Evolutionary conservation across 2,797 vertebrate species (phyloP).

Genomic region (Vespertilio murinus): DNA sequence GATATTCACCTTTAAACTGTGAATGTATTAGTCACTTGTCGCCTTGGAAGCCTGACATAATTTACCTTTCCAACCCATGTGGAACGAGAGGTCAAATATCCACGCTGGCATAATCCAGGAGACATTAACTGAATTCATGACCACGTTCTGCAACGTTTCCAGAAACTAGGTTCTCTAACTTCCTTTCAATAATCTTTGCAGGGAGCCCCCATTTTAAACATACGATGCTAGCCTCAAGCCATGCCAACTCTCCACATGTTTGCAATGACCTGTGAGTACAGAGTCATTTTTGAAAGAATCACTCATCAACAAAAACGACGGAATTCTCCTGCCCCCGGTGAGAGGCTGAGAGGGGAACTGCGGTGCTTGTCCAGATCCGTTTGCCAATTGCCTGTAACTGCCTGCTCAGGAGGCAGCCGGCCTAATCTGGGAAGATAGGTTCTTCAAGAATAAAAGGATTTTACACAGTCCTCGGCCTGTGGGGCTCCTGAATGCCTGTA

Average conservation of each 20-base stretch:
- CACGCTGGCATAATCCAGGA: neutral
- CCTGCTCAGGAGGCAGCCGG: neutral
- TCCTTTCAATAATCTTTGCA: constrained; percentile 3
- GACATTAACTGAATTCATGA: constrained; percentile 11
- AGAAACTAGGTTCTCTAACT: neutral
- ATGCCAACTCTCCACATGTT: neutral
- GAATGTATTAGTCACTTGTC: constrained; percentile 8
- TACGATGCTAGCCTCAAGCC: neutral
- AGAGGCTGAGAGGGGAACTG: neutral
- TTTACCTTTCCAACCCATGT: neutral
- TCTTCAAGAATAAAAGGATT: constrained; percentile 51
- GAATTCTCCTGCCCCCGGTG: neutral
- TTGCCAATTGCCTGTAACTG: neutral
- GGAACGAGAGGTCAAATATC: neutral
- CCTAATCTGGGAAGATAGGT: neutral
- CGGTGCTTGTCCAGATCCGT: neutral
- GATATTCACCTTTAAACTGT: neutral
- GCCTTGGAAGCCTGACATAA: neutral
- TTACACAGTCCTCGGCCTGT: neutral
- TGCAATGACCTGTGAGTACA: constrained; percentile 1
- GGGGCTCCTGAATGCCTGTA: constrained; percentile 49
- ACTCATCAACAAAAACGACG: constrained; percentile 44
- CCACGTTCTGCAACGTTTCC: neutral
- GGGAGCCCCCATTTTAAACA: neutral
- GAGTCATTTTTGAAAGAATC: constrained; percentile 28